Conservation (phyloP, 2,113 vertebrate genomes). For the Trichechus manatus region DNA sequence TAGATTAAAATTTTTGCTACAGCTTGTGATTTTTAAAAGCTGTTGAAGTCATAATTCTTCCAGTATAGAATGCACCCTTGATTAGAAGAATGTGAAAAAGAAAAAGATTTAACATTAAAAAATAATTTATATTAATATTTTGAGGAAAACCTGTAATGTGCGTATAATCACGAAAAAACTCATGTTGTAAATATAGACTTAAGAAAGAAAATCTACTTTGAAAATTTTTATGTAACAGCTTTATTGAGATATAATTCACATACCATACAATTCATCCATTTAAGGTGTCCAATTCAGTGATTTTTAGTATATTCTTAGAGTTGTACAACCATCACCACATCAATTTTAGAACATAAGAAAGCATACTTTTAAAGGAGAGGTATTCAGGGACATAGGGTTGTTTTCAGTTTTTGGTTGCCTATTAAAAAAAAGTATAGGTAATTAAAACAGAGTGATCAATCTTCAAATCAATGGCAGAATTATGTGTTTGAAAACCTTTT, state of each 20-base stretch:
- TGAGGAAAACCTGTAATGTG: not conserved
- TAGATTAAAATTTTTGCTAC: not conserved
- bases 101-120: slow-evolving; percentile 46
- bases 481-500: slow-evolving; percentile 39
- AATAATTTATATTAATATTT: not conserved
- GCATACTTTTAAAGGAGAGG: not conserved
- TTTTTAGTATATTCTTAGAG: not conserved
- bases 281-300: not conserved
- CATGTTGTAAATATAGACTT: not conserved
- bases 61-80: not conserved
- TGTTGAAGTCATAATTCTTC: not conserved
- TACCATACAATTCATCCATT: not conserved
- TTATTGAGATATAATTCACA: not conserved
- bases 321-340: not conserved
- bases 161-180: not conserved
- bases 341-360: slow-evolving; percentile 30
- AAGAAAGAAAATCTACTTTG: not conserved
- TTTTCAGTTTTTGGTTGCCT: not conserved
- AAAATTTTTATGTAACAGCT: not conserved
- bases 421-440: not conserved
- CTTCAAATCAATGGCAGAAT: slow-evolving; percentile 58
- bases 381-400: not conserved
- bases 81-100: slow-evolving; percentile 16
- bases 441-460: slow-evolving; percentile 41
- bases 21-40: slow-evolving; percentile 22